A percentile compares a stretch with the other conserved stretches of the same genome.
These are phyloP conservation scores for Aphidius gifuensis DNA, from an alignment of 1,140 invertebrate genomes.

Conservation along the genomic window DNA sequence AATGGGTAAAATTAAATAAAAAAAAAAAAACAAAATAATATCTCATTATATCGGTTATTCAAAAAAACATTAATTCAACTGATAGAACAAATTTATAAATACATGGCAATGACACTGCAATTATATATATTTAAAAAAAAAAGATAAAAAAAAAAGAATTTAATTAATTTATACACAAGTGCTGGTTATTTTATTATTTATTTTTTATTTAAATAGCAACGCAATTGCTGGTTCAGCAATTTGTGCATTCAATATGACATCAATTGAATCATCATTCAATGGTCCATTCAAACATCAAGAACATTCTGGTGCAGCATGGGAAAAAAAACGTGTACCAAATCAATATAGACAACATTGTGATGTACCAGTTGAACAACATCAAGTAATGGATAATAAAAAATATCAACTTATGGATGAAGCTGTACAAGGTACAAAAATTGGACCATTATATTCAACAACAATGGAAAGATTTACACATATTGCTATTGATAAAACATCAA, in stretches of 20 bases:
- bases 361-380: conserved; percentile 26
- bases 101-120: not conserved
- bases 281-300: conserved; percentile 86
- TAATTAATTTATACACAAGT: not conserved
- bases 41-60: too few species aligned
- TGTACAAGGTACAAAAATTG: conserved; percentile 68
- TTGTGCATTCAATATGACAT: conserved; percentile 84
- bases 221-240: conserved; percentile 90
- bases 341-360: conserved; percentile 57
- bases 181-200: not conserved
- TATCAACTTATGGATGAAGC: conserved; percentile 88
- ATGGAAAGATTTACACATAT: conserved; percentile 78
- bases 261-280: conserved; percentile 79
- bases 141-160: not conserved
- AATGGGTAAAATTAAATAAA: conserved; percentile 1
- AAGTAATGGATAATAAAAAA: conserved; percentile 66
- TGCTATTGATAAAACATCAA: conserved; percentile 71
- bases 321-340: conserved; percentile 49
- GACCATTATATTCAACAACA: conserved; percentile 69
- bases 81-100: too few species aligned
- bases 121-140: not conserved
- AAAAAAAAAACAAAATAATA: not conserved
- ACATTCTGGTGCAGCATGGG: conserved; percentile 75
- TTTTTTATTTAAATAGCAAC: conserved; percentile 61
- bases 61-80: too few species aligned